Evolutionary conservation across 2,113 vertebrate species (phyloP).

Genomic region (Otis tarda): DNA sequence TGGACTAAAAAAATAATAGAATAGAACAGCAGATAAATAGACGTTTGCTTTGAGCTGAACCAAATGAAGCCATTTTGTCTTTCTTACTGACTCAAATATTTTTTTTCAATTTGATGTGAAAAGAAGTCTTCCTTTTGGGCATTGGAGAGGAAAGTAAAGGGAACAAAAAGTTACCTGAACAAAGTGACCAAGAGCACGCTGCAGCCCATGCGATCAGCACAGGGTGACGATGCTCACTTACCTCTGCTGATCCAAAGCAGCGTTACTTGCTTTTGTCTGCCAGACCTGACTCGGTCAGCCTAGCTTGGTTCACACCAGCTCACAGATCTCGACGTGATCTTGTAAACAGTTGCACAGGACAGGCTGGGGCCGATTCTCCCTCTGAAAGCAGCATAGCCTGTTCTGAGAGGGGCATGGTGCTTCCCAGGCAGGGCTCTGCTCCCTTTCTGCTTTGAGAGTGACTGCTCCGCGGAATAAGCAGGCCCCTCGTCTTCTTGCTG

Average conservation of each 20-base stretch:
- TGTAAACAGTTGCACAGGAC: not conserved
- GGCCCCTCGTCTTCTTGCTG: not conserved
- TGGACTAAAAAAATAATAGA: not conserved
- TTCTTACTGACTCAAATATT: not conserved
- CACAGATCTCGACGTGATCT: not conserved
- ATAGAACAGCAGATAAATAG: not conserved
- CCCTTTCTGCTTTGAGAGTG: not conserved
- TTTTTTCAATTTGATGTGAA: not conserved
- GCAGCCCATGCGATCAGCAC: accelerated
- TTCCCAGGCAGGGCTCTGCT: not conserved
- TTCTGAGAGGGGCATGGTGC: accelerated
- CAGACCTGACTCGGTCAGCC: not conserved
- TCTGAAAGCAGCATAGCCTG: not conserved
- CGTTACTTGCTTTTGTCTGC: not conserved
- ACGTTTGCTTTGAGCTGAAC: not conserved
- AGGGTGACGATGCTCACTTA: not conserved
- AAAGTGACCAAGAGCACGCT: not conserved
- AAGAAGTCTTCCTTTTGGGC: not conserved
- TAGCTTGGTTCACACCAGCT: not conserved
- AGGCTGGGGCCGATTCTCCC: not conserved
- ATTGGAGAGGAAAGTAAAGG: not conserved
- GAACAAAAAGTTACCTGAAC: not conserved
- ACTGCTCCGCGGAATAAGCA: not conserved
- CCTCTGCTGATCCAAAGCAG: not conserved
- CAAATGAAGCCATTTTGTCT: not conserved